Percentiles rank a stretch among this genome's conserved stretches.
These are phyloP conservation scores for Platalea minor DNA, from an alignment of 2,797 vertebrate genomes.

Conservation along the genomic window DNA sequence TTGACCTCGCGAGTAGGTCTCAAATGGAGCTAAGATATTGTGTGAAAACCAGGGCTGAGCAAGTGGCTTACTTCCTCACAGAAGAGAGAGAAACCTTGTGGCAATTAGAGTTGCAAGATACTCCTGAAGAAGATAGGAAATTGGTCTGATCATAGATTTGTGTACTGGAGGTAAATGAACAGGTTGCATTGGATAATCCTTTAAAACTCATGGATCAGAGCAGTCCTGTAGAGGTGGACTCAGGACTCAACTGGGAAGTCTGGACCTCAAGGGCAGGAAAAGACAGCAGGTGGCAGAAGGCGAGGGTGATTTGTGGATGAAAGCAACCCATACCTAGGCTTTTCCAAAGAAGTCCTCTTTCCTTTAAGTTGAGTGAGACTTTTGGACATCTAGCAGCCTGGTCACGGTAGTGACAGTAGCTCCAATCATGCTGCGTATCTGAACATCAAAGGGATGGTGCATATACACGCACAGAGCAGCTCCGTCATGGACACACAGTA, in stretches of 20 bases:
- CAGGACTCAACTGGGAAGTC: not conserved
- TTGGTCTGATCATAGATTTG: not conserved
- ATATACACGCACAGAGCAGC: not conserved
- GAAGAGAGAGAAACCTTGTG: not conserved
- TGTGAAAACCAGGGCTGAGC: not conserved
- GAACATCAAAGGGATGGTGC: not conserved
- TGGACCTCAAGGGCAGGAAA: not conserved
- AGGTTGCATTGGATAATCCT: not conserved
- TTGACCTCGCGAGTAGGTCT: not conserved
- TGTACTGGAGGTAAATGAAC: not conserved
- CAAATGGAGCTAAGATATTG: not conserved
- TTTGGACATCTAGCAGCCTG: not conserved
- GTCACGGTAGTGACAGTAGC: not conserved
- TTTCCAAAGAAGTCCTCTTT: not conserved
- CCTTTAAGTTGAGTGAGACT: not conserved
- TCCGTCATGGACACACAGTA: not conserved
- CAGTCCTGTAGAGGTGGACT: not conserved
- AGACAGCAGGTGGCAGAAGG: not conserved
- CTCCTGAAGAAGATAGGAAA: not conserved
- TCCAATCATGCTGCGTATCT: not conserved
- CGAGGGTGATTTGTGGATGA: not conserved
- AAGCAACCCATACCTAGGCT: not conserved
- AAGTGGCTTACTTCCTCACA: not conserved
- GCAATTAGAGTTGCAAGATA: not conserved
- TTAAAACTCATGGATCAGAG: not conserved